phyloP scores from a whole-genome alignment of 2,797 vertebrate genomes.

The Percopsis omiscomaycus region DNA sequence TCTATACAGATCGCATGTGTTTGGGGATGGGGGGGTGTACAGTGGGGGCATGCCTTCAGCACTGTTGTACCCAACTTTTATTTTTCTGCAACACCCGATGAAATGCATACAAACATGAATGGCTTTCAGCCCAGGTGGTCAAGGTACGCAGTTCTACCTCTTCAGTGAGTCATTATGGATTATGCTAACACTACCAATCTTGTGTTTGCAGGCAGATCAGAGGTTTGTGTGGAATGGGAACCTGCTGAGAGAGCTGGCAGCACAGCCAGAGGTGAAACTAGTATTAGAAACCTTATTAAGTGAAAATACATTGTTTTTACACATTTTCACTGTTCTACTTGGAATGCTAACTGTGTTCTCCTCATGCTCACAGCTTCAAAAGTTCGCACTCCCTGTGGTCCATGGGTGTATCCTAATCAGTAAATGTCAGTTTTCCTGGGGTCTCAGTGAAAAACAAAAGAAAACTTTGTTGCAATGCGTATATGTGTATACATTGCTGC shows the following conservation, averaged over 20 bases:
- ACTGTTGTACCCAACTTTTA: too few species aligned
- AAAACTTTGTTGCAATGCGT: too few species aligned
- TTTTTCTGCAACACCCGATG: too few species aligned
- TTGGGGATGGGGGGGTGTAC: too few species aligned
- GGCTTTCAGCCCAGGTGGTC: too few species aligned
- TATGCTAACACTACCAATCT: neutral
- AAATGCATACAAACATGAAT: too few species aligned
- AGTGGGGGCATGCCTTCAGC: too few species aligned
- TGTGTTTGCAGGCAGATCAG: slow-evolving; percentile 86
- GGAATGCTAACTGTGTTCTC: neutral
- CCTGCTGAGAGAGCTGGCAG: slow-evolving; percentile 90
- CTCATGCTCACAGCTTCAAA: slow-evolving; percentile 70
- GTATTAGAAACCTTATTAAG: neutral
- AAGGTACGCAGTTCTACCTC: neutral
- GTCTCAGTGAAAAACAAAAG: neutral
- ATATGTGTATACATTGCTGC: too few species aligned
- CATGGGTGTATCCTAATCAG: slow-evolving; percentile 82
- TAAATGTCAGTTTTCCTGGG: neutral
- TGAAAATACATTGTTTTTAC: neutral
- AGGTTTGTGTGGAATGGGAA: slow-evolving; percentile 99
- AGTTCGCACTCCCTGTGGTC: slow-evolving; percentile 77
- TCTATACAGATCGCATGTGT: too few species aligned
- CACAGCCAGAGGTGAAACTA: slow-evolving; percentile 90
- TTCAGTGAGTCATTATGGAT: neutral
- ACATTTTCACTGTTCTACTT: neutral